Conservation (phyloP, 2,797 vertebrate species). For the Liasis olivaceus region DNA sequence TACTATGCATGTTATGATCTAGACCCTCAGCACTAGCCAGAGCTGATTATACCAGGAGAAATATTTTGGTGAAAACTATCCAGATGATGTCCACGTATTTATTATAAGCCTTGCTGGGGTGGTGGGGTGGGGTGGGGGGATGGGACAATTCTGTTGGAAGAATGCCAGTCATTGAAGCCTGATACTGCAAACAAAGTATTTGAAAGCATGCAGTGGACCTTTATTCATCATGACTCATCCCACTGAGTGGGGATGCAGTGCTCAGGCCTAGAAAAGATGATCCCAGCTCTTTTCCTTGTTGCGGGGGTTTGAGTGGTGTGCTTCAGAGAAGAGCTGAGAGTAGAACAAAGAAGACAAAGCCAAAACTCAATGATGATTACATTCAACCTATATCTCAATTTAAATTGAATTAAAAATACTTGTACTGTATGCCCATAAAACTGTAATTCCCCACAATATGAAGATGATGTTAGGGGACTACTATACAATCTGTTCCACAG, state of each 20-base stretch:
- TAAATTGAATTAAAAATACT: not conserved
- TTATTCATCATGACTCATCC: not conserved
- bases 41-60: not conserved
- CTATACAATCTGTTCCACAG: not conserved
- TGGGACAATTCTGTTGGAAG: not conserved
- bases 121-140: not conserved
- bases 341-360: not conserved
- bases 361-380: not conserved
- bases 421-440: not conserved
- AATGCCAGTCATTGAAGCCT: not conserved
- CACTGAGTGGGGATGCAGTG: not conserved
- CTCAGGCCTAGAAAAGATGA: not conserved
- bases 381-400: not conserved
- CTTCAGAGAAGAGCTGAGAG: not conserved
- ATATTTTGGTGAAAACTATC: not conserved
- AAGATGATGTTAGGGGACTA: not conserved
- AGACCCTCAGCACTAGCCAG: not conserved
- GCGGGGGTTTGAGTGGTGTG: not conserved
- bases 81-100: not conserved
- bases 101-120: not conserved
- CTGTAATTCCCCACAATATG: not conserved
- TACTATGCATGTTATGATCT: not conserved
- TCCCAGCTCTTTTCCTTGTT: not conserved
- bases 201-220: not conserved
- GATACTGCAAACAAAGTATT: not conserved